Evolutionary conservation across 2,113 vertebrate genomes (phyloP).

Genomic region (Clarias batrachus): DNA sequence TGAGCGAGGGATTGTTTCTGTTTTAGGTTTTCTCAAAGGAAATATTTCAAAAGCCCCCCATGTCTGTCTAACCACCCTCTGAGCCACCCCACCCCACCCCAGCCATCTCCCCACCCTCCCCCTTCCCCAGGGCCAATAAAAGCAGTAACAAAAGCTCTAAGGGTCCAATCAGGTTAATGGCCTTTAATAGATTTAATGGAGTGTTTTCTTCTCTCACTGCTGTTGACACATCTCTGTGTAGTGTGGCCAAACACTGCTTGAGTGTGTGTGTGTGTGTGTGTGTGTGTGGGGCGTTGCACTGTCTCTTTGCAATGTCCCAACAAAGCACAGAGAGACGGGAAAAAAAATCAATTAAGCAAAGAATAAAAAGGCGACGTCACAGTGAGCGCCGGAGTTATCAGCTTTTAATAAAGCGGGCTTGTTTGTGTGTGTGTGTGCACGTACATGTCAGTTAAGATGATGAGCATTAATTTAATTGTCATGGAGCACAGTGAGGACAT

Average conservation of each 20-base stretch:
- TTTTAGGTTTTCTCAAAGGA: neutral
- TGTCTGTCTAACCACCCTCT: neutral
- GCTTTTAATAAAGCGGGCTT: conserved; percentile 5
- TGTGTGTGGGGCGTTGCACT: conserved; percentile 46
- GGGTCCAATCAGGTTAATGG: conserved; percentile 74
- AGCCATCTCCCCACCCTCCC: conserved; percentile 55
- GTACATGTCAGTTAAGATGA: neutral
- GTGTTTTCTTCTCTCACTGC: conserved; percentile 64
- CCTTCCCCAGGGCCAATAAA: conserved; percentile 66
- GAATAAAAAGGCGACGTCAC: conserved; percentile 48
- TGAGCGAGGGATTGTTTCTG: conserved; percentile 43
- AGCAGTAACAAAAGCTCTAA: conserved; percentile 59
- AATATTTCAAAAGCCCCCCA: conserved; percentile 13
- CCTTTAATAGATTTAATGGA: conserved; percentile 74
- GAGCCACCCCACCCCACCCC: conserved; percentile 45
- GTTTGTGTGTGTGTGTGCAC: conserved; percentile 12
- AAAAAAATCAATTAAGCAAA: conserved; percentile 63
- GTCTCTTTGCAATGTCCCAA: conserved; percentile 59
- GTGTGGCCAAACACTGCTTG: conserved; percentile 70
- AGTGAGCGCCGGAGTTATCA: conserved; percentile 22
- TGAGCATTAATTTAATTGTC: conserved; percentile 7
- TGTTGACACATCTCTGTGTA: conserved; percentile 76
- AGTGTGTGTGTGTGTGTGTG: conserved; percentile 20
- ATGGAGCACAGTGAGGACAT: conserved; percentile 13
- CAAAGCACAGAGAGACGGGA: conserved; percentile 60